Percentiles rank a stretch among this genome's conserved stretches.
Conservation (phyloP, 2,888 invertebrate genomes). For the Atethmia centrago region DNA sequence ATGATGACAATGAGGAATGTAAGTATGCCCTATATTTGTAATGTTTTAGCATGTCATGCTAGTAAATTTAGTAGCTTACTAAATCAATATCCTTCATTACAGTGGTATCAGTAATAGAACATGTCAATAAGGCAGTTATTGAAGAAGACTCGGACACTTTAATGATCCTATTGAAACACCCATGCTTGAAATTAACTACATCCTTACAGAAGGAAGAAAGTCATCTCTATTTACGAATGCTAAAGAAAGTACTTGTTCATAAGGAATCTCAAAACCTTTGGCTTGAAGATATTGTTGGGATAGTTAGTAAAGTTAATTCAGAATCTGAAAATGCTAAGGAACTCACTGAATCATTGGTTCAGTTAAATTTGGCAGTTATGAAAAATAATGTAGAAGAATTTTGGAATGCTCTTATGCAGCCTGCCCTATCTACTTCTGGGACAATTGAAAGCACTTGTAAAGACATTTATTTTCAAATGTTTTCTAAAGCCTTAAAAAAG, state of each 20-base stretch:
- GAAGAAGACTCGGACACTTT: conserved; percentile 86
- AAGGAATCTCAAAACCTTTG: conserved; percentile 91
- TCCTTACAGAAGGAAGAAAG: conserved; percentile 86
- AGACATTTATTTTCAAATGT: conserved; percentile 87
- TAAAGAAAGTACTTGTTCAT: conserved; percentile 86
- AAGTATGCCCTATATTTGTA: conserved; percentile 69
- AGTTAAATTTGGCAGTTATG: conserved; percentile 83
- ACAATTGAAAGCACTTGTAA: conserved; percentile 81
- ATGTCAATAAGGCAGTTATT: conserved; percentile 91
- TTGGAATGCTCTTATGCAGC: conserved; percentile 80
- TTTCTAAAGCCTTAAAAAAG: conserved; percentile 85
- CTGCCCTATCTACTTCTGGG: conserved; percentile 73
- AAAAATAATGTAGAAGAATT: conserved; percentile 84
- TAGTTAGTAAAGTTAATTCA: conserved; percentile 84
- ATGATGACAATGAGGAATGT: conserved; percentile 91
- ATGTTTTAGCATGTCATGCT: neutral
- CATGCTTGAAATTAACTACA: conserved; percentile 84
- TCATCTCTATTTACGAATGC: conserved; percentile 88
- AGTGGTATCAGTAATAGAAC: conserved; percentile 90
- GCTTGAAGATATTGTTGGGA: conserved; percentile 90
- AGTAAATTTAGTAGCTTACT: neutral
- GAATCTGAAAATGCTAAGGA: conserved; percentile 89
- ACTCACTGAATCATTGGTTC: conserved; percentile 84
- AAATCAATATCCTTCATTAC: conserved; percentile 66
- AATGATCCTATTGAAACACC: conserved; percentile 85